Evolutionary conservation across 1,140 invertebrate genomes (phyloP).

Genomic region (Eriocheir sinensis): DNA sequence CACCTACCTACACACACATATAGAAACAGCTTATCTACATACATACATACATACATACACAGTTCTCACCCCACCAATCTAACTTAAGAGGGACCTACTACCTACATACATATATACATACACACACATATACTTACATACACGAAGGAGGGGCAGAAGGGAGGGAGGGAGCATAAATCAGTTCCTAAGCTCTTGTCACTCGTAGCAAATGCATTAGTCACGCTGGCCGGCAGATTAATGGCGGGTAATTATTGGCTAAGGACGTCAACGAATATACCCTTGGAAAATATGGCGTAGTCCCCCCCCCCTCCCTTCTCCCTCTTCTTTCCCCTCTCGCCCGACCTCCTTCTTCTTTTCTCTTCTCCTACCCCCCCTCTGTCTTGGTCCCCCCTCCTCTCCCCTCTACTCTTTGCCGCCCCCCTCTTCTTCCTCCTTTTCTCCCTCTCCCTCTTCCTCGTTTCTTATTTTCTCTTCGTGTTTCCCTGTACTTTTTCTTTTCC

Average conservation of each 20-base stretch:
- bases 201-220: constrained; percentile 15
- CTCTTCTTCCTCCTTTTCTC: background rate
- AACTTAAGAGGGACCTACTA: too few relatives aligned
- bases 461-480: too few relatives aligned
- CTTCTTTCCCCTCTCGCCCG: background rate
- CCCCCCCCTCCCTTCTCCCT: background rate
- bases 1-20: too few relatives aligned
- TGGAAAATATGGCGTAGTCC: background rate
- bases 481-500: background rate
- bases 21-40: too few relatives aligned
- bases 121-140: background rate
- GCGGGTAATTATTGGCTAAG: background rate
- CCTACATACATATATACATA: too few relatives aligned
- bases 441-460: background rate
- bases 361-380: background rate
- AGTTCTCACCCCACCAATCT: too few relatives aligned
- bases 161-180: background rate
- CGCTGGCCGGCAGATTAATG: background rate
- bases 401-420: background rate
- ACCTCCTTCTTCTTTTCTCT: background rate
- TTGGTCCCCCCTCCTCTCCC: too few relatives aligned
- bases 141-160: too few relatives aligned
- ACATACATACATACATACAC: too few relatives aligned
- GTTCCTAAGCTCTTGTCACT: background rate
- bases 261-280: background rate